Evolutionary conservation across 1,140 invertebrate genomes (phyloP).

Genomic region (Drosophila seguyi): DNA sequence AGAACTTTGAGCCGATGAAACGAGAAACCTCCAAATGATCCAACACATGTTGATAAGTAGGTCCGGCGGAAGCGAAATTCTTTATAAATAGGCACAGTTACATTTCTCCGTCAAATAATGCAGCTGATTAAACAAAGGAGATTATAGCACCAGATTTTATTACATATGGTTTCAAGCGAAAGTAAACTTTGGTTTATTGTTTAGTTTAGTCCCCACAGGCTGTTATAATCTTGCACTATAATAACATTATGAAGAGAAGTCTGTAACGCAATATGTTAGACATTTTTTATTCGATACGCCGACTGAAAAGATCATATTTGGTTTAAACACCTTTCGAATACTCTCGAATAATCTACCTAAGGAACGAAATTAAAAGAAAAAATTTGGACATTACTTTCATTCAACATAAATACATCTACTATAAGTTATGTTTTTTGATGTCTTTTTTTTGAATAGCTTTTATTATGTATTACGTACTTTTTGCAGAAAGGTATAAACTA

Average conservation of each 20-base stretch:
- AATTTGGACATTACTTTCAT: too few relatives aligned
- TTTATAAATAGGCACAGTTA: slow-evolving; percentile 4
- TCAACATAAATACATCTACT: too few relatives aligned
- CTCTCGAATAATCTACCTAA: too few relatives aligned
- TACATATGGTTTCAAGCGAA: slow-evolving; percentile 1
- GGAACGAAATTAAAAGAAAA: too few relatives aligned
- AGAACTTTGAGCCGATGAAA: slow-evolving; percentile 8
- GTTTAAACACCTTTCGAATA: too few relatives aligned
- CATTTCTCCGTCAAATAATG: slow-evolving; percentile 2
- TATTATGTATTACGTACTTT: too few relatives aligned
- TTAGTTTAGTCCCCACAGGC: background rate
- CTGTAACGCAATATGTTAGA: background rate
- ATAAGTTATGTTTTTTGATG: too few relatives aligned
- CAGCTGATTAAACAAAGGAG: slow-evolving; percentile 6
- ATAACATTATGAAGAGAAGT: background rate
- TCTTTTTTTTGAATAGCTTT: too few relatives aligned
- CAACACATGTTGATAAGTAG: slow-evolving; percentile 51
- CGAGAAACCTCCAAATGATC: slow-evolving; percentile 5
- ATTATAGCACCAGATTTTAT: slow-evolving; percentile 1
- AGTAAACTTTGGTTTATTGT: slow-evolving; percentile 2
- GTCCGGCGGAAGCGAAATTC: slow-evolving; percentile 33
- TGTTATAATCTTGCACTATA: background rate
- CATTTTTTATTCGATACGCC: background rate
- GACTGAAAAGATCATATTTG: background rate
- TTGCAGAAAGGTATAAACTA: too few relatives aligned